phyloP scores from a whole-genome alignment of 2,888 invertebrate species.

The Diarsia rubi region DNA sequence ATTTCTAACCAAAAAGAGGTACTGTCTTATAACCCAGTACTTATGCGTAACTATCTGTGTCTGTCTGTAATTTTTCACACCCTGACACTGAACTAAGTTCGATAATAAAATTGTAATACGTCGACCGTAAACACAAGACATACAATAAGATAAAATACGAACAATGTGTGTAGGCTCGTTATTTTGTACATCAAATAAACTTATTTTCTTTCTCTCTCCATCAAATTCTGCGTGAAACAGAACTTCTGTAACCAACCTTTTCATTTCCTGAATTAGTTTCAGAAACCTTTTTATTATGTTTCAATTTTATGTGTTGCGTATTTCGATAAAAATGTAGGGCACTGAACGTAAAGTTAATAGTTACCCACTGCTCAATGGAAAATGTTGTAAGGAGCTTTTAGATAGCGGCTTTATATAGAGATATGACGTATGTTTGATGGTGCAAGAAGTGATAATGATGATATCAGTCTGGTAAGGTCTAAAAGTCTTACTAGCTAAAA shows the following conservation, averaged over 20 bases:
- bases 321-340: constrained; percentile 58
- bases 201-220: neutral
- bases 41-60: too few species aligned
- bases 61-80: too few species aligned
- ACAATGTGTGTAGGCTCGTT: neutral
- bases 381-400: constrained; percentile 36
- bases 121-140: too few species aligned
- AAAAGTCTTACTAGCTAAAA: too few species aligned
- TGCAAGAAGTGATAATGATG: neutral
- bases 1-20: too few species aligned
- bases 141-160: neutral
- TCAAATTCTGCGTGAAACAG: neutral
- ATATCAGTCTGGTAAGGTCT: neutral
- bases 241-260: constrained; percentile 19
- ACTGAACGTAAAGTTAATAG: constrained; percentile 12
- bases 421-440: neutral
- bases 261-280: neutral
- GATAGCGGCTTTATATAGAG: neutral
- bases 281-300: constrained; percentile 55
- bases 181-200: neutral
- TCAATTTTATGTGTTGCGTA: constrained; percentile 59
- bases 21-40: too few species aligned
- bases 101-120: too few species aligned
- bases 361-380: constrained; percentile 3
- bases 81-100: too few species aligned